These are phyloP conservation scores for Sycophila texana DNA, from an alignment of 2,888 invertebrate species.

Conservation along the genomic window DNA sequence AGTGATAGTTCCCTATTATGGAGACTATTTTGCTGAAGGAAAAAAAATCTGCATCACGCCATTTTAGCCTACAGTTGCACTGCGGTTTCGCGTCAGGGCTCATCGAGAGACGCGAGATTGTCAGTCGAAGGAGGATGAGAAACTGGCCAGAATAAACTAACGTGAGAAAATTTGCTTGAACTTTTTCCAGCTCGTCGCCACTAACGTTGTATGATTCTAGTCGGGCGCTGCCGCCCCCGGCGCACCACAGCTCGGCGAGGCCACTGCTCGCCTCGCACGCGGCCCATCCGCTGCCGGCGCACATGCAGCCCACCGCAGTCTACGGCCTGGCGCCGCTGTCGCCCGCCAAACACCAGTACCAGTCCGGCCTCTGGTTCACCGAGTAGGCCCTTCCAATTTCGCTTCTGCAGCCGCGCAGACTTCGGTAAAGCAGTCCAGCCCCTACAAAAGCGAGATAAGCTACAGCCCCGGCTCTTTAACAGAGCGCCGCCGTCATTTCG, in stretches of 20 bases:
- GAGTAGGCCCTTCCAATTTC: constrained; percentile 76
- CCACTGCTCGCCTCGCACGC: constrained; percentile 82
- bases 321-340: constrained; percentile 84
- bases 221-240: constrained; percentile 86
- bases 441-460: too few species aligned
- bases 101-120: too few species aligned
- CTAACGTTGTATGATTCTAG: constrained; percentile 76
- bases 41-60: too few species aligned
- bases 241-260: constrained; percentile 87
- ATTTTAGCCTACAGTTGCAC: too few species aligned
- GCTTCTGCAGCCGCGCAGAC: neutral
- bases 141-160: constrained; percentile 11
- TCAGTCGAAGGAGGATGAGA: neutral
- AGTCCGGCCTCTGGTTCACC: constrained; percentile 86
- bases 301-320: constrained; percentile 83
- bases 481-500: too few species aligned
- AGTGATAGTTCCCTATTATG: too few species aligned
- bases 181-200: constrained; percentile 74
- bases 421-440: constrained; percentile 24
- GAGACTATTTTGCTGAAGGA: too few species aligned
- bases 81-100: too few species aligned
- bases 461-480: too few species aligned
- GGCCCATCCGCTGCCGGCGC: constrained; percentile 87
- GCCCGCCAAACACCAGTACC: constrained; percentile 83
- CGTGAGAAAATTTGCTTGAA: constrained; percentile 44